A percentile compares a stretch with the other conserved stretches of the same genome.
phyloP scores from a whole-genome alignment of 1,140 invertebrate species.

The Portunus trituberculatus region DNA sequence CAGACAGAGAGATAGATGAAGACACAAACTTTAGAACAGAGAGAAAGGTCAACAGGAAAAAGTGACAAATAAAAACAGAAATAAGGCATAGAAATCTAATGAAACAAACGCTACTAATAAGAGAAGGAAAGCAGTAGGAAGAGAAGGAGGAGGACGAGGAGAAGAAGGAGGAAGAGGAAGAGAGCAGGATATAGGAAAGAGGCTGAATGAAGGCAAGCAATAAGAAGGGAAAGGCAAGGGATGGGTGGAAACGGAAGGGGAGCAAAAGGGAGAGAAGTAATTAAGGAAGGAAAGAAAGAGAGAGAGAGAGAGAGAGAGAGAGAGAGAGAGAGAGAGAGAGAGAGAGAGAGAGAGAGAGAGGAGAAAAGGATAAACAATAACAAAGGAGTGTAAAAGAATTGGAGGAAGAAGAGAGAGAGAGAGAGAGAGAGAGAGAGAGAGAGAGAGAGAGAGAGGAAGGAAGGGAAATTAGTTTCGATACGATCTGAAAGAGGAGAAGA shows the following conservation, averaged over 20 bases:
- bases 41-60: not conserved
- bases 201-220: not conserved
- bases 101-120: not conserved
- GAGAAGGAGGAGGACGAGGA: not conserved
- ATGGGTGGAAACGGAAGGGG: not conserved
- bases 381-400: not conserved
- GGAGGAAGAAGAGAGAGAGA: not conserved
- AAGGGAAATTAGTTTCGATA: slow-evolving; percentile 13
- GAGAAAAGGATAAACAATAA: not conserved
- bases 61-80: not conserved
- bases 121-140: too few relatives aligned
- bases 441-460: not conserved
- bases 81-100: not conserved
- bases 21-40: not conserved
- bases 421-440: not conserved
- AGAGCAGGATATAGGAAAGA: not conserved
- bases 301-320: not conserved
- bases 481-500: not conserved
- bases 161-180: not conserved
- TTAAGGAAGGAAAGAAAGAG: not conserved
- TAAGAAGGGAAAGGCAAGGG: not conserved
- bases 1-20: not conserved
- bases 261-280: not conserved
- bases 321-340: not conserved
- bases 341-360: not conserved